Conservation (phyloP, 1,140 invertebrate genomes). For the Pachypsylla venusta region DNA sequence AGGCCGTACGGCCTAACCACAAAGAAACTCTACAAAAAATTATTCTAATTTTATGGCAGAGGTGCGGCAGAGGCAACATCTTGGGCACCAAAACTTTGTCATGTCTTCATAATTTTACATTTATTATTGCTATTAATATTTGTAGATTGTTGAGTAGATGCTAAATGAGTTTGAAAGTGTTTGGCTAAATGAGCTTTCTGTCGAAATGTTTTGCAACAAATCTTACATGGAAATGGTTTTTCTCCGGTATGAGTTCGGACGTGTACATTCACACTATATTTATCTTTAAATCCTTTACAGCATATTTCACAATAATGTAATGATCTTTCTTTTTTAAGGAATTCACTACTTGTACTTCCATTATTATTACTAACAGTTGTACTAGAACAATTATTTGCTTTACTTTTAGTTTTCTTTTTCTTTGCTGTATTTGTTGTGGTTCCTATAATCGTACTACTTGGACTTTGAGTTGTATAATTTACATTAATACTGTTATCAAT, state of each 20-base stretch:
- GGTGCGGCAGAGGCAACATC: too few species aligned
- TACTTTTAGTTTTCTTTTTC: neutral
- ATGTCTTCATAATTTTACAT: conserved; percentile 2
- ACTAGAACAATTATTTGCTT: neutral
- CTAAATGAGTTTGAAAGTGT: conserved; percentile 89
- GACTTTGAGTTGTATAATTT: neutral
- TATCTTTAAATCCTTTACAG: conserved; percentile 84
- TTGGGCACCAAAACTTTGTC: too few species aligned
- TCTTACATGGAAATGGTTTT: conserved; percentile 74
- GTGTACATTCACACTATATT: conserved; percentile 84
- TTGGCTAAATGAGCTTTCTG: conserved; percentile 96
- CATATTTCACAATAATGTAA: conserved; percentile 82
- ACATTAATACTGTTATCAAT: conserved; percentile 1
- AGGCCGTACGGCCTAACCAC: too few species aligned
- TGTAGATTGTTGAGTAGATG: conserved; percentile 25
- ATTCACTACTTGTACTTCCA: conserved; percentile 16
- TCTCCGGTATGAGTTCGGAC: conserved; percentile 81
- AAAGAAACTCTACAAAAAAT: too few species aligned
- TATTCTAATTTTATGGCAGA: too few species aligned
- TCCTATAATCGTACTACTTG: neutral
- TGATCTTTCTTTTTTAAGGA: conserved; percentile 56
- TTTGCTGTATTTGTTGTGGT: neutral
- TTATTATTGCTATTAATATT: neutral
- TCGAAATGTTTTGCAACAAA: conserved; percentile 79
- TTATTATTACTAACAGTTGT: conserved; percentile 10